Conservation (phyloP, 2,797 vertebrate genomes). For the Diplodus sargus region DNA sequence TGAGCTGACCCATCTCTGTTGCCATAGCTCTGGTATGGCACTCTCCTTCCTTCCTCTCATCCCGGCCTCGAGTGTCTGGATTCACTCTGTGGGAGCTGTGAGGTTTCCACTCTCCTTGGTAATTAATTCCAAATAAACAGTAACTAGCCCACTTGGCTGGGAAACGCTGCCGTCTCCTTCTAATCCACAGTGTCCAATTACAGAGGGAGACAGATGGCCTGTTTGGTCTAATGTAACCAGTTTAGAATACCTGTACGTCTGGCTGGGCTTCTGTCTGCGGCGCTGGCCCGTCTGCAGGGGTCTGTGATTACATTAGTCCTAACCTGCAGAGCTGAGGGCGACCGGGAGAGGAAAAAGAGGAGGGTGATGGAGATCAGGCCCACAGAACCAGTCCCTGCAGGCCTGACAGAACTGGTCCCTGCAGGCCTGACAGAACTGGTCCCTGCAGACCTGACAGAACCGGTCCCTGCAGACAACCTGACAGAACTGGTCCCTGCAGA, state of each 20-base stretch:
- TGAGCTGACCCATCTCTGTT: conserved; percentile 35
- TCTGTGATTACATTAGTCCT: conserved; percentile 74
- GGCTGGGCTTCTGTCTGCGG: conserved; percentile 66
- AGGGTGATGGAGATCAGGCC: conserved; percentile 59
- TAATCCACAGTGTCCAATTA: conserved; percentile 74
- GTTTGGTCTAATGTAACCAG: conserved; percentile 78
- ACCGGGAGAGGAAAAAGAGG: conserved; percentile 9
- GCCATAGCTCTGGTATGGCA: conserved; percentile 30
- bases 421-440: no score
- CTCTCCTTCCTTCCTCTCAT: conserved; percentile 47
- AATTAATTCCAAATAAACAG: conserved; percentile 84
- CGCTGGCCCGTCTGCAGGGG: conserved; percentile 48
- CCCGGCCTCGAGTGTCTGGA: conserved; percentile 63
- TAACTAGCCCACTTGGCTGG: conserved; percentile 76
- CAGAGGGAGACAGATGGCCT: conserved; percentile 73
- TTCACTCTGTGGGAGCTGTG: conserved; percentile 56
- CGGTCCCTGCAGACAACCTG: conserved; percentile 47
- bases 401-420: conserved; percentile 39
- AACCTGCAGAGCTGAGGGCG: conserved; percentile 53
- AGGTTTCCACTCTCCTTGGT: conserved; percentile 75
- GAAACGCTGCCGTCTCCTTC: conserved; percentile 57
- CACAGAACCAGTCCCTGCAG: conserved; percentile 49
- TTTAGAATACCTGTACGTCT: conserved; percentile 77
- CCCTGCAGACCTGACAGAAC: no score
- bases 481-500: no score